Base-by-base conservation (phyloP, 1,140 invertebrate genomes). In the Drosophila bifasciata region DNA sequence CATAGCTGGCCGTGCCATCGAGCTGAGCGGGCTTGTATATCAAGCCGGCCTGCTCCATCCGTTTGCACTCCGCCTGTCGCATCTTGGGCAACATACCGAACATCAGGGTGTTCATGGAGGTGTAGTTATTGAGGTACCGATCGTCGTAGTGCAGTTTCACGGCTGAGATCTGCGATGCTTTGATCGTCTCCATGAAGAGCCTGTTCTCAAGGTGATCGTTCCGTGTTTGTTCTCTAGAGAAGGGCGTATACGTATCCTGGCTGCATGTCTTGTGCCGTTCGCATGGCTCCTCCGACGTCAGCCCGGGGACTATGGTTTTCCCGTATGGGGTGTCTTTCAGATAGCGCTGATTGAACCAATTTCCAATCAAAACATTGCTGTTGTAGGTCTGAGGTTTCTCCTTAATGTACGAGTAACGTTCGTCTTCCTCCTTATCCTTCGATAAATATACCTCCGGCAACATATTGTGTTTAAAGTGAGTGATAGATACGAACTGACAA, bases 21-120 rank as follows among this genome's bases (percentile, higher is more conserved):
- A 15, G 32, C 7, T 13, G 9, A 15, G 43, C 28, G 4, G 21
- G 51, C 15, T 23, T 51, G 21, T 21, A 53, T 4, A 1, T n/a
- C 16, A 49, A 45, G 1, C 11, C 36, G 8, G 23, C 53, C 1
- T 1, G 13, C 1, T 46, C 28, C 59, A 32, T 45, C 9, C 36
- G 19, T 11, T 25, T 13, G 17, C 55, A 40, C n/a, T 49, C 8
- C 4, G 62, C 15, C 13, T 13, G 9, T 0, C 36, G 44, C 36
- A 57, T 7, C 15, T 49, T 60, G 32, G 76, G 76, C 28, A 76
- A 7, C 40, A 58, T 13, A 1, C 74, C 59, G 36, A 45, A 79
- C 17, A 57, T 25, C 17, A 79, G 45, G 3, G 68, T 79, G 45
- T 79, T 79, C 32, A 71, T 79, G 3, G 74, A 69, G 8, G 76